Percentiles rank a stretch among this genome's conserved stretches.
Conservation (phyloP, 2,113 vertebrate genomes). For the Gnathonemus echidnorhynchus region DNA sequence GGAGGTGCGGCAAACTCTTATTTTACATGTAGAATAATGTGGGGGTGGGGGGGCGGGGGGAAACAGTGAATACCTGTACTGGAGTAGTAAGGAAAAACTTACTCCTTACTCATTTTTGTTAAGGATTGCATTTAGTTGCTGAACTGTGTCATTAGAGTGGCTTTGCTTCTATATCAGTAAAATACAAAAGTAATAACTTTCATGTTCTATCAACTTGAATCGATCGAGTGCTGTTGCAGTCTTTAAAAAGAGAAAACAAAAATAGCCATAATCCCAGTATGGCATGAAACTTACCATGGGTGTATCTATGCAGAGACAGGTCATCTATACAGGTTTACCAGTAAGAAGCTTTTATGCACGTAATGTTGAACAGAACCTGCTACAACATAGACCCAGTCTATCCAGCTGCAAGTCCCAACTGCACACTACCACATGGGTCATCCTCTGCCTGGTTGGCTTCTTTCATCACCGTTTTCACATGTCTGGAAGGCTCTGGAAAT, state of each 20-base stretch:
- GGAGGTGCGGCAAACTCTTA: slow-evolving; percentile 23
- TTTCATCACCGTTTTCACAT: neutral
- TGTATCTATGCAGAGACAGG: slow-evolving; percentile 20
- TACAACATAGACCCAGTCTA: slow-evolving; percentile 2
- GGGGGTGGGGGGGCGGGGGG: neutral
- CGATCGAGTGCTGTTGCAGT: slow-evolving; percentile 10
- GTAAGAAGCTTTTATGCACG: slow-evolving; percentile 7
- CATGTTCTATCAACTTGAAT: neutral
- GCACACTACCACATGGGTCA: neutral
- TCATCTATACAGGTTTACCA: slow-evolving; percentile 18
- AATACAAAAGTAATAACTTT: neutral
- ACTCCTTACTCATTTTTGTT: slow-evolving; percentile 2
- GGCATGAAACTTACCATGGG: slow-evolving; percentile 16
- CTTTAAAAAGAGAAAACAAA: slow-evolving; percentile 24
- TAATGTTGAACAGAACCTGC: slow-evolving; percentile 10
- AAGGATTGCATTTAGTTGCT: slow-evolving; percentile 12
- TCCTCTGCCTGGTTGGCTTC: neutral
- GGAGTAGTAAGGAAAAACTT: neutral
- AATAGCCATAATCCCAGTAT: slow-evolving; percentile 5
- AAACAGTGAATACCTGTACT: neutral
- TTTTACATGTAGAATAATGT: slow-evolving; percentile 9
- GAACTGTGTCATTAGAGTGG: slow-evolving; percentile 11
- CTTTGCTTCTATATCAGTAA: slow-evolving; percentile 11
- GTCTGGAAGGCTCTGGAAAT: neutral
- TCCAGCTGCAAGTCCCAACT: neutral